Conservation (phyloP, 1,140 invertebrate species). For the Zaprionus inermis region DNA sequence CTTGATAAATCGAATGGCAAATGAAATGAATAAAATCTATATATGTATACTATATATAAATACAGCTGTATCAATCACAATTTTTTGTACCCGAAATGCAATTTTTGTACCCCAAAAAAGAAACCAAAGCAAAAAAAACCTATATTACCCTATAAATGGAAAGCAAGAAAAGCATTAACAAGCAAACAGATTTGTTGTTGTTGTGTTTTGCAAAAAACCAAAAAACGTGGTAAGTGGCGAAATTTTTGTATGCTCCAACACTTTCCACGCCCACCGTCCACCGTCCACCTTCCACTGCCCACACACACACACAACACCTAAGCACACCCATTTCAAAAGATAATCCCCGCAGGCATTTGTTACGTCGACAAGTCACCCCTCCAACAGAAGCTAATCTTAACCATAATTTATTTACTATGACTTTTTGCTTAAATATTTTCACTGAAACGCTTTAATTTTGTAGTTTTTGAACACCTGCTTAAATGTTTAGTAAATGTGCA, state of each 20-base stretch:
- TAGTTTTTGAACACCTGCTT: not conserved
- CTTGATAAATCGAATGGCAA: slow-evolving; percentile 45
- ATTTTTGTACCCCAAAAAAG: slow-evolving; percentile 58
- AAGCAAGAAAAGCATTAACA: slow-evolving; percentile 35
- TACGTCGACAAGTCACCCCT: not conserved
- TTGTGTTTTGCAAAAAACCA: slow-evolving; percentile 40
- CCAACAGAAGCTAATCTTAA: not conserved
- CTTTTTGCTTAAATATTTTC: not conserved
- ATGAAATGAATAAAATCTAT: slow-evolving; percentile 61
- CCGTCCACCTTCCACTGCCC: slow-evolving; percentile 24
- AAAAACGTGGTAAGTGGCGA: slow-evolving; percentile 70
- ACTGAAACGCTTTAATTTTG: not conserved
- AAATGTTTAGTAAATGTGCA: slow-evolving; percentile 22
- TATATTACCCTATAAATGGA: slow-evolving; percentile 24
- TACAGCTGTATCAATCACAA: slow-evolving; percentile 42
- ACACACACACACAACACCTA: slow-evolving; percentile 4
- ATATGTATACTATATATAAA: slow-evolving; percentile 40
- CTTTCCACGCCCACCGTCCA: slow-evolving; percentile 16
- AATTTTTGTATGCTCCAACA: slow-evolving; percentile 62
- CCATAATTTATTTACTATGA: not conserved
- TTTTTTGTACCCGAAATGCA: slow-evolving; percentile 64
- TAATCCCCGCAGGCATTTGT: not conserved
- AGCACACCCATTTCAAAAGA: slow-evolving; percentile 5
- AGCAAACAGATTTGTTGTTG: slow-evolving; percentile 50
- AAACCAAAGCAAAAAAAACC: slow-evolving; percentile 20